Evolutionary conservation across 2,797 vertebrate genomes (phyloP), one percentile per base, ranked within the genome.

Genomic region (Muraenolepis orangiensis): DNA sequence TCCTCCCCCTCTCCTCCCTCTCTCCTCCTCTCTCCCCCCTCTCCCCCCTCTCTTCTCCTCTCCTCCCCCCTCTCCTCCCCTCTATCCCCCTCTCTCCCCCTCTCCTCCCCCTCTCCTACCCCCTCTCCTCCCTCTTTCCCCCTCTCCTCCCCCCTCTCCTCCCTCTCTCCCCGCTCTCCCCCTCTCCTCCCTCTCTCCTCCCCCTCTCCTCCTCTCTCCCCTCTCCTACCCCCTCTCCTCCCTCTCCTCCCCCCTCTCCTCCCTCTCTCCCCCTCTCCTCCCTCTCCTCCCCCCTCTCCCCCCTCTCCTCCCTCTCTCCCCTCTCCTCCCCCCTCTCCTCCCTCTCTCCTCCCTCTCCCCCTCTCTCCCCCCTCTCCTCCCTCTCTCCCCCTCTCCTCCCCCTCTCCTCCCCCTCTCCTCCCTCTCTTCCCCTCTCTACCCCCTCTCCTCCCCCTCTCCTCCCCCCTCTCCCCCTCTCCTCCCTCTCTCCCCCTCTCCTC

Each of bases 161-260:
- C 42, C 57, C 68, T 40, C 26, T 46, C 46, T 32, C 16, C 26
- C 69, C 42, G n/a, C 26, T 67, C 46, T 40, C n/a, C n/a, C n/a
- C n/a, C n/a, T n/a, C n/a, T n/a, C n/a, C n/a, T n/a, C n/a, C n/a
- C n/a, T n/a, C n/a, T n/a, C n/a, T n/a, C n/a, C n/a, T n/a, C n/a
- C 26, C 26, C 30, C 26, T 61, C 66, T 31, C 36, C 61, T 38
- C 28, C 74, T 32, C 11, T 30, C 2, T 82, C 32, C 78, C 40
- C n/a, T n/a, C n/a, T n/a, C n/a, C n/a, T n/a, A n/a, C n/a, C n/a
- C n/a, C n/a, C n/a, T n/a, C n/a, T n/a, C n/a, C n/a, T n/a, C 66
- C 8, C 14, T 34, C 51, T 12, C 51, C 1, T 51, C 3, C 18
- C n/a, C n/a, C n/a, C n/a, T n/a, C n/a, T n/a, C n/a, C n/a, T n/a